A percentile compares a stretch with the other conserved stretches of the same genome.
These are phyloP conservation scores for Clistopyga incitator DNA, from an alignment of 2,888 invertebrate genomes.

Conservation along the genomic window DNA sequence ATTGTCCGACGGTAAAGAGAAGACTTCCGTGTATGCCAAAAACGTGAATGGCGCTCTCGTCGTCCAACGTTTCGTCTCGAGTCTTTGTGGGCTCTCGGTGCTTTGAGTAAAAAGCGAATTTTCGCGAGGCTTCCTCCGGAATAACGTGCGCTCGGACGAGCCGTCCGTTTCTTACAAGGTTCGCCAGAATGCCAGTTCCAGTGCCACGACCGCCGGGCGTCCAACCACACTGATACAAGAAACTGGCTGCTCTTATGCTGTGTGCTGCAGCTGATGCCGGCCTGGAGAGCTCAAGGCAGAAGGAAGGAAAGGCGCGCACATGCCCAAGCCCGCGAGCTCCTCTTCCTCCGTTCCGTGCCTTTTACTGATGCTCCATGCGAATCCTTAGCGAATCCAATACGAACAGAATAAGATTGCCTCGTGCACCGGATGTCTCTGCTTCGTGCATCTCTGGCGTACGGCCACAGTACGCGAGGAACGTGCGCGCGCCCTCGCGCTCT, in stretches of 20 bases:
- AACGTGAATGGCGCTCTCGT: conserved; percentile 46
- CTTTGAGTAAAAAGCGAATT: conserved; percentile 53
- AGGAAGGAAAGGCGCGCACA: conserved; percentile 46
- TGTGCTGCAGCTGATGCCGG: conserved; percentile 64
- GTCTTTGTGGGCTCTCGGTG: conserved; percentile 24
- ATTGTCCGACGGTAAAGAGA: conserved; percentile 34
- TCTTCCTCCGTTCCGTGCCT: conserved; percentile 36
- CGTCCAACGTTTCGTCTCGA: conserved; percentile 35
- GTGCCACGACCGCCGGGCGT: conserved; percentile 38
- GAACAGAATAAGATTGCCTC: conserved; percentile 68
- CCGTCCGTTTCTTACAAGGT: conserved; percentile 55
- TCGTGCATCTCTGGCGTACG: conserved; percentile 64
- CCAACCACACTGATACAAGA: conserved; percentile 59
- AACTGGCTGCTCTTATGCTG: conserved; percentile 62
- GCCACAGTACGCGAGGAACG: conserved; percentile 58
- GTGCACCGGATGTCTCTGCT: conserved; percentile 66
- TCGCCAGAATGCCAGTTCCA: conserved; percentile 61
- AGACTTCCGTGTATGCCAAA: conserved; percentile 43
- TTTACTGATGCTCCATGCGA: conserved; percentile 63
- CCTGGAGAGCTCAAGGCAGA: conserved; percentile 47
- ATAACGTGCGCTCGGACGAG: conserved; percentile 56
- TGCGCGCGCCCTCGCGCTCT: conserved; percentile 30
- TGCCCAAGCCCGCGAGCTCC: conserved; percentile 24
- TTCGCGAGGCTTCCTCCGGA: conserved; percentile 58
- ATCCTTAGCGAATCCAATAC: conserved; percentile 67